A percentile compares a stretch with the other conserved stretches of the same genome.
These are phyloP conservation scores for Agrotis puta DNA, from an alignment of 2,888 invertebrate genomes.

Conservation along the genomic window DNA sequence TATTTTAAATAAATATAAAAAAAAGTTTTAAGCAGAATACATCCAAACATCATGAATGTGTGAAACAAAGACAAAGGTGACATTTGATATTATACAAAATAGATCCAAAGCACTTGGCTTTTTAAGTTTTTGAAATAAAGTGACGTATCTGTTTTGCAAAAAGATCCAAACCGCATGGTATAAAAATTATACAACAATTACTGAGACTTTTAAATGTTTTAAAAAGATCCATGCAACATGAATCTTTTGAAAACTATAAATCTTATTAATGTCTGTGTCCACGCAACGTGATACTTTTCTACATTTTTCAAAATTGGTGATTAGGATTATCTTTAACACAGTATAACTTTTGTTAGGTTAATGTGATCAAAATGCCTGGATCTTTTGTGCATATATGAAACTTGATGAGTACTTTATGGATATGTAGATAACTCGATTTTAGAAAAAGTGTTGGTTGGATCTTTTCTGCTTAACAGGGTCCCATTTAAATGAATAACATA, in stretches of 20 bases:
- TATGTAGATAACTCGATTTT: no score
- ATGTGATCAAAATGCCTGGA: slow-evolving; percentile 22
- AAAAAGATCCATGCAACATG: slow-evolving; percentile 12
- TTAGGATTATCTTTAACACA: slow-evolving; percentile 19
- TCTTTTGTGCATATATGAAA: slow-evolving; percentile 19
- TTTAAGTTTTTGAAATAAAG: slow-evolving; percentile 15
- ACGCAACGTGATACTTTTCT: slow-evolving; percentile 4
- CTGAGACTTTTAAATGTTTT: slow-evolving; percentile 17
- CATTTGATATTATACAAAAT: slow-evolving; percentile 22
- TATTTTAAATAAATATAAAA: background rate
- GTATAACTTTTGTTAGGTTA: slow-evolving; percentile 30
- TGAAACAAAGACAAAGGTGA: slow-evolving; percentile 10
- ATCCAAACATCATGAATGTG: slow-evolving; percentile 6
- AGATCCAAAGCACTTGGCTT: slow-evolving; percentile 13
- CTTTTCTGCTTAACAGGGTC: no score
- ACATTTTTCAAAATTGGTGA: slow-evolving; percentile 22
- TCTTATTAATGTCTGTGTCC: slow-evolving; percentile 12
- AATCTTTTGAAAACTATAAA: background rate
- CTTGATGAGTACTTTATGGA: no score
- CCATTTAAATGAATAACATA: no score
- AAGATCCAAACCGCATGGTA: slow-evolving; percentile 30
- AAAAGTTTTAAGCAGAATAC: slow-evolving; percentile 7
- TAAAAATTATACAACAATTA: slow-evolving; percentile 10
- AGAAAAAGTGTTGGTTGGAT: no score
- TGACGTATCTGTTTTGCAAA: slow-evolving; percentile 15